Evolutionary conservation across 1,140 invertebrate genomes (phyloP), one percentile per base, ranked within the genome.

Genomic region (Charaxes varanes): DNA sequence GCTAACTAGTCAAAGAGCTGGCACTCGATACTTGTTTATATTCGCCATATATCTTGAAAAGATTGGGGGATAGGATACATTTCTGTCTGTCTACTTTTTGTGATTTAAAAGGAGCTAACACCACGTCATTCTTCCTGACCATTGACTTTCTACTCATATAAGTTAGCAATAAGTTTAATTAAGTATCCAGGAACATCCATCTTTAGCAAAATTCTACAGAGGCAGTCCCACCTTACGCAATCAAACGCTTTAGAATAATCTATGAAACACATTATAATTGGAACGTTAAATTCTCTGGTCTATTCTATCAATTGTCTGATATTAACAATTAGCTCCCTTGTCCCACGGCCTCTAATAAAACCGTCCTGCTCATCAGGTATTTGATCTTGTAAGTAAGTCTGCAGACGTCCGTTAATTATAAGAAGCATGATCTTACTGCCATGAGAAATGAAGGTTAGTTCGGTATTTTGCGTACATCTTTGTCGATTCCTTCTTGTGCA

Each of bases 361-460:
- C 30, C 40, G 1, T 36, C 49, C 36, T 45, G 26, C 21, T 45
- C 32, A 11, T 30, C 14, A 3, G 13, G 19, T 11, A 22, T 34
- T 10, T 19, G 12, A 8, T 11, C 19, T 7, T 22, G 8, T 4
- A 34, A 11, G 11, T 12, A 34, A 3, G 8, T n/a, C 11, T 14
- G 40, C 17, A 6, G 38, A 23, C 1, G n/a, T n/a, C 10, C 12
- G 17, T 54, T 45, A 3, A 45, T 46, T 3, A 55, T 7, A 6
- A 51, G 18, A 0, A 56, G 37, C 8, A 56, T 18, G n/a, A 51
- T 51, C 22, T 56, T 56, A 18, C 53, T 56, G 1, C 22, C 41
- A 37, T 57, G 45, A 38, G 14, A 3, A 42, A 53, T n/a, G n/a
- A n/a, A n/a, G n/a, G 24, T 53, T 53, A 10, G 11, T 47, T 51